Base-by-base conservation (phyloP, 2,113 vertebrate species). In the Alouatta palliata region DNA sequence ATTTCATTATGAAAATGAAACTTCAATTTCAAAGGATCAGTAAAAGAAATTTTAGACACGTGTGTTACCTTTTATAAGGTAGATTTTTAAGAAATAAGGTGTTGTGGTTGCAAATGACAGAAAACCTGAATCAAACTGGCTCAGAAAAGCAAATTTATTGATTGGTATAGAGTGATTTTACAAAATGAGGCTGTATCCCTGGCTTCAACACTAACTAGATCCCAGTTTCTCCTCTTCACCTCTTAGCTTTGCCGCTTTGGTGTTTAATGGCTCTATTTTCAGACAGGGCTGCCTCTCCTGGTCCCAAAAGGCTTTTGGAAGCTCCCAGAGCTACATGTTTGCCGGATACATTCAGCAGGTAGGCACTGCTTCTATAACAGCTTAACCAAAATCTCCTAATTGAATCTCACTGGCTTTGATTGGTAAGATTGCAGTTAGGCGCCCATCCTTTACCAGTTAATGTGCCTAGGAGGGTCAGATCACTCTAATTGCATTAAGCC, bases 1-100 rank as follows among this genome's bases (percentile, higher is more conserved):
- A 89, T 86, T 90, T 87, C 80, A 54, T 58, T 70, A 45, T 54
- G 71, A 91, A 97, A 95, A 93, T 14, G 49, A 97, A 97, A 96
- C 54, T 68, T 43, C 32, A 89, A 82, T 8, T 75, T 23, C 87
- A 81, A 89, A 45, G 17, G 1, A 88, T 90, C 49, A 80, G 52
- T 83, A 84, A 94, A 47, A 49, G 61, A 71, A 58, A 20, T 56
- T 93, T 86, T 88, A 91, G 32, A 80, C 5, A 21, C 64, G 20
- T 49, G 13, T 70, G 12, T 40, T 95, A 83, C 21, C 30, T 20
- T 68, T 61, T 64, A 71, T 23, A 23, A 0, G 4, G 30, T 30
- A 66, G 23, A 17, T 68, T 58, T 37, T 82, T 66, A 45, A 27
- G 40, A 87, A 25, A 35, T 93, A 83, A 95, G 68, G 37, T 61